These are phyloP conservation scores for Anabacerthia variegaticeps DNA, from an alignment of 2,797 vertebrate genomes.

Conservation along the genomic window DNA sequence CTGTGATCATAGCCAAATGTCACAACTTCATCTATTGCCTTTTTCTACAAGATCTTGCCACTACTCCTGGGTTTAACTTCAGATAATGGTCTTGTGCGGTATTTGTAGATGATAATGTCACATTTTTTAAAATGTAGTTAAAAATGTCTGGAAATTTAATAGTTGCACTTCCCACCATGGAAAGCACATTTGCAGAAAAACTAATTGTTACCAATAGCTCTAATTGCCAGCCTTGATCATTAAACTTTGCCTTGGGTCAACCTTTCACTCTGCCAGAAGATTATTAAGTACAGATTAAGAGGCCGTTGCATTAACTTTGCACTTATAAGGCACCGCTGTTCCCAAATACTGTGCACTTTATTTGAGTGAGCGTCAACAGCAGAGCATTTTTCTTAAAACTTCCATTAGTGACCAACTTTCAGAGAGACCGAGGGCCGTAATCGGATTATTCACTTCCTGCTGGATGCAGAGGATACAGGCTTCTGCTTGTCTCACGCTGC, in stretches of 20 bases:
- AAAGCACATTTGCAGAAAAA: slow-evolving; percentile 28
- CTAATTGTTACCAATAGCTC: slow-evolving; percentile 2
- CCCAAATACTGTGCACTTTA: background rate
- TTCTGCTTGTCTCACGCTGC: background rate
- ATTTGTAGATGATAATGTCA: background rate
- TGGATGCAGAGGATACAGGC: slow-evolving; percentile 12
- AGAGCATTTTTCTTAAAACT: slow-evolving; percentile 1
- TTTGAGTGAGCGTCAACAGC: background rate
- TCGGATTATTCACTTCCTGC: background rate
- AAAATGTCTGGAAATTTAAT: slow-evolving; percentile 12
- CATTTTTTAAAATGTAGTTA: background rate
- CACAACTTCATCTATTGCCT: background rate
- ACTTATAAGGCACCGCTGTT: background rate
- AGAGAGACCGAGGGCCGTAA: background rate
- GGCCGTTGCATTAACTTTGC: background rate
- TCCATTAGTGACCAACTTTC: slow-evolving; percentile 2
- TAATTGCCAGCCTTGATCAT: slow-evolving; percentile 3
- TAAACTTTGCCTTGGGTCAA: slow-evolving; percentile 33
- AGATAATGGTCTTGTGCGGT: background rate
- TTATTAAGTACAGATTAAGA: slow-evolving; percentile 29
- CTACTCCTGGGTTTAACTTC: background rate
- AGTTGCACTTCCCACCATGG: background rate
- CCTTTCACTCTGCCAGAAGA: slow-evolving; percentile 24
- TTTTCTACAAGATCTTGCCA: background rate
- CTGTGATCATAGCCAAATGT: background rate